These are phyloP conservation scores for Ciconia boyciana DNA, from an alignment of 2,113 vertebrate genomes.

Conservation along the genomic window DNA sequence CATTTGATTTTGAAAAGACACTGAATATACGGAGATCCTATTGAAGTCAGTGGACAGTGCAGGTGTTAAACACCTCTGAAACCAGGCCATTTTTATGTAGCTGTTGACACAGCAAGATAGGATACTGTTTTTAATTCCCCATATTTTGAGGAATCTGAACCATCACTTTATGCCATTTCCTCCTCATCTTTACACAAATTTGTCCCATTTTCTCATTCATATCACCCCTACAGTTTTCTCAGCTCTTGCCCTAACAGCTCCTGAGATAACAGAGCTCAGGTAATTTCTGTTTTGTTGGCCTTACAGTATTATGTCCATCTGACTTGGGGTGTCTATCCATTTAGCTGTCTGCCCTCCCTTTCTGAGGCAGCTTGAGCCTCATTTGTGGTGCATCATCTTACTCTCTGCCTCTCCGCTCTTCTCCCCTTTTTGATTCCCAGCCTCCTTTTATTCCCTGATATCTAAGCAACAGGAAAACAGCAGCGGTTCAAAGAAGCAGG, in stretches of 20 bases:
- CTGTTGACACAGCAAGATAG: not conserved
- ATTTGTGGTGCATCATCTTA: not conserved
- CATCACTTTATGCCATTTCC: not conserved
- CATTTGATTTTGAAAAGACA: not conserved
- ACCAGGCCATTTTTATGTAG: not conserved
- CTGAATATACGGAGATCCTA: not conserved
- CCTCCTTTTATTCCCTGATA: not conserved
- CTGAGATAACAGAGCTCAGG: not conserved
- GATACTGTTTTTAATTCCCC: not conserved
- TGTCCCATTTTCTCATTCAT: not conserved
- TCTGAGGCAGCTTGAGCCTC: not conserved
- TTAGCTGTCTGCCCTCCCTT: not conserved
- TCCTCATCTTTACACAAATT: not conserved
- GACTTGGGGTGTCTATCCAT: not conserved
- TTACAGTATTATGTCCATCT: not conserved
- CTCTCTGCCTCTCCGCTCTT: not conserved
- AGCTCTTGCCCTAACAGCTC: not conserved
- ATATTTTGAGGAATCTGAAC: not conserved
- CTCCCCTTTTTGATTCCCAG: not conserved
- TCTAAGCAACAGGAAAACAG: not conserved
- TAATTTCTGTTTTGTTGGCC: not conserved
- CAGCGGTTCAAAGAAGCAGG: not conserved
- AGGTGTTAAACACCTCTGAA: not conserved
- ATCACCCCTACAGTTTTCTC: not conserved
- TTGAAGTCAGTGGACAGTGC: not conserved